Evolutionary conservation across 2,888 invertebrate species (phyloP).

Genomic region (Archips xylosteana): DNA sequence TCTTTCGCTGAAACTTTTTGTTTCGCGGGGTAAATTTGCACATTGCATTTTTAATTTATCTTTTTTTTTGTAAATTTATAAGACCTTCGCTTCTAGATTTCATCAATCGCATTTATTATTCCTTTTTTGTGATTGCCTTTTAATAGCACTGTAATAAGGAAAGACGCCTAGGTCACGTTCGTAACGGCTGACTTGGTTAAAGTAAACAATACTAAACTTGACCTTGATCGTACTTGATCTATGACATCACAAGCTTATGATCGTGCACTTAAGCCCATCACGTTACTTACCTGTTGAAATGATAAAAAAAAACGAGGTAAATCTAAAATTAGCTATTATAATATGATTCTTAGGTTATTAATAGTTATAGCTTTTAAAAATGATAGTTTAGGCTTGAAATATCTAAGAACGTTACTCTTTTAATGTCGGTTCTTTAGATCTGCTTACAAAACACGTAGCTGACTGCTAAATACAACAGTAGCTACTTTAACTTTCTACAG

Average conservation of each 20-base stretch:
- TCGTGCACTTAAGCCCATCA: conserved; percentile 22
- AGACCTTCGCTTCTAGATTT: conserved; percentile 9
- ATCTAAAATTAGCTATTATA: not conserved
- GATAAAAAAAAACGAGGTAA: conserved; percentile 1
- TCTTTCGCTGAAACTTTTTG: conserved; percentile 46
- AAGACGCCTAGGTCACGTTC: conserved; percentile 28
- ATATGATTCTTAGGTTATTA: not conserved
- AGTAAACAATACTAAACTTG: conserved; percentile 17
- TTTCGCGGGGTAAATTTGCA: conserved; percentile 35
- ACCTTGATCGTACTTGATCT: conserved; percentile 45
- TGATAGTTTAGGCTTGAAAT: not conserved
- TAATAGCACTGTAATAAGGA: conserved; percentile 18
- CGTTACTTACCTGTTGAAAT: not conserved
- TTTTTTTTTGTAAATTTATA: conserved; percentile 4
- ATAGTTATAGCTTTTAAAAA: not conserved
- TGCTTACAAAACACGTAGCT: conserved; percentile 32
- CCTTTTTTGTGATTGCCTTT: conserved; percentile 18
- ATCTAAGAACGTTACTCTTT: not conserved
- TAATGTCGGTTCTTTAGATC: conserved; percentile 16
- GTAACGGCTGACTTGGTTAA: conserved; percentile 1
- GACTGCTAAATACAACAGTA: conserved; percentile 22
- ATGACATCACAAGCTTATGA: conserved; percentile 44
- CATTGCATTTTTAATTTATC: conserved; percentile 40
- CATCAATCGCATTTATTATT: not conserved
- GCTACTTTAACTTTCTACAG: conserved; percentile 33